Conservation (phyloP, 2,888 invertebrate genomes). For the Yponomeuta malinellus region DNA sequence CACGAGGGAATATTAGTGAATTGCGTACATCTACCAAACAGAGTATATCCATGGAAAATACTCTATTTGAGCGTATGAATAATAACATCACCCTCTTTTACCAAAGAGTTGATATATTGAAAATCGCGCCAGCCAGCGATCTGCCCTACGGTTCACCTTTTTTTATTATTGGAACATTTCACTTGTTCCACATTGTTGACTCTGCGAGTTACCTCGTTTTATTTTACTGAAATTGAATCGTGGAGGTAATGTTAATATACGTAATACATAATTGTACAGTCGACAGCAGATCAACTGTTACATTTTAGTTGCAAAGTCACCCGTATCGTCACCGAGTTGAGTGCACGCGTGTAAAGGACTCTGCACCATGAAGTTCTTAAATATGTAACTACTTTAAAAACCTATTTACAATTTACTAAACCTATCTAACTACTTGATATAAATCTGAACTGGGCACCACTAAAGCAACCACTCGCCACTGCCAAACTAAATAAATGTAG, state of each 20-base stretch:
- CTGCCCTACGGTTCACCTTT: constrained; percentile 42
- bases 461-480: no score
- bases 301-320: no score
- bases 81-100: constrained; percentile 49
- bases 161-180: constrained; percentile 61
- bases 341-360: constrained; percentile 22
- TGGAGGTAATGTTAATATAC: constrained; percentile 43
- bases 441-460: no score
- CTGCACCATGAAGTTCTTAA: no score
- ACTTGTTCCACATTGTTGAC: constrained; percentile 64
- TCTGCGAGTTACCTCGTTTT: constrained; percentile 52
- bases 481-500: no score
- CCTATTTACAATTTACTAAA: no score
- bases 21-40: background rate
- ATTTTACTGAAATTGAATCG: constrained; percentile 47
- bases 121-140: constrained; percentile 49
- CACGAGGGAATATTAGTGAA: constrained; percentile 8
- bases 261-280: no score
- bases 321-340: no score
- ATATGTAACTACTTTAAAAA: no score
- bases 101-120: constrained; percentile 58
- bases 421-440: no score
- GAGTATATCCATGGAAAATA: background rate
- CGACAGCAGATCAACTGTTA: constrained; percentile 24
- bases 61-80: constrained; percentile 54